phyloP scores from a whole-genome alignment of 2,797 vertebrate genomes.

The Pseudopleuronectes americanus region DNA sequence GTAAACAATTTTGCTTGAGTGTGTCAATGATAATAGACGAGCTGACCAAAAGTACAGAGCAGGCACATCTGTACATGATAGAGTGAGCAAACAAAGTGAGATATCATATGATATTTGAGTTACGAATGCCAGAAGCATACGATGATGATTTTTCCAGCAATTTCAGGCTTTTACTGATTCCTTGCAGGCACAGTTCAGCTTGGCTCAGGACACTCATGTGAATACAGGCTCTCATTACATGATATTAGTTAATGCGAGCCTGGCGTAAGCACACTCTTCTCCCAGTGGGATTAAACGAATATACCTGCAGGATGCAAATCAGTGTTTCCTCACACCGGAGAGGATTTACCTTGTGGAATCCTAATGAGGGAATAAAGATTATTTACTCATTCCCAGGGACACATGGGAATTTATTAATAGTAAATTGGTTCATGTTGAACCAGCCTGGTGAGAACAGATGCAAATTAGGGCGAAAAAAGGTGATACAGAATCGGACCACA shows the following conservation, averaged over 20 bases:
- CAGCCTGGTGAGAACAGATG: constrained; percentile 34
- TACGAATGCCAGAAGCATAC: constrained; percentile 52
- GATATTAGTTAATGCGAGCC: constrained; percentile 51
- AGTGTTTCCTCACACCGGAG: constrained; percentile 32
- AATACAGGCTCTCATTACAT: constrained; percentile 42
- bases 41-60: constrained; percentile 33
- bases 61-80: constrained; percentile 64
- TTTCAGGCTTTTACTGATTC: constrained; percentile 43
- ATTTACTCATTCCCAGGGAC: constrained; percentile 42
- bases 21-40: constrained; percentile 34
- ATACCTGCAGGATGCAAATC: constrained; percentile 58
- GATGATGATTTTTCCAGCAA: constrained; percentile 59
- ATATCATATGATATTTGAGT: constrained; percentile 46
- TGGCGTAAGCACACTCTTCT: constrained; percentile 38
- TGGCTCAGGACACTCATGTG: constrained; percentile 24
- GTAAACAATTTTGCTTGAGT: constrained; percentile 18
- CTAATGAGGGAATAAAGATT: constrained; percentile 54
- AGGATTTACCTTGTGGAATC: constrained; percentile 33
- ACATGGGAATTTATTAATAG: constrained; percentile 35
- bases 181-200: constrained; percentile 31
- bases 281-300: constrained; percentile 33
- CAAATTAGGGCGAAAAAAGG: constrained; percentile 29
- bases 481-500: constrained; percentile 14
- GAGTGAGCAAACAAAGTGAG: constrained; percentile 55
- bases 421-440: constrained; percentile 31